phyloP scores from a whole-genome alignment of 2,888 invertebrate species.

The Troilus luridus region DNA sequence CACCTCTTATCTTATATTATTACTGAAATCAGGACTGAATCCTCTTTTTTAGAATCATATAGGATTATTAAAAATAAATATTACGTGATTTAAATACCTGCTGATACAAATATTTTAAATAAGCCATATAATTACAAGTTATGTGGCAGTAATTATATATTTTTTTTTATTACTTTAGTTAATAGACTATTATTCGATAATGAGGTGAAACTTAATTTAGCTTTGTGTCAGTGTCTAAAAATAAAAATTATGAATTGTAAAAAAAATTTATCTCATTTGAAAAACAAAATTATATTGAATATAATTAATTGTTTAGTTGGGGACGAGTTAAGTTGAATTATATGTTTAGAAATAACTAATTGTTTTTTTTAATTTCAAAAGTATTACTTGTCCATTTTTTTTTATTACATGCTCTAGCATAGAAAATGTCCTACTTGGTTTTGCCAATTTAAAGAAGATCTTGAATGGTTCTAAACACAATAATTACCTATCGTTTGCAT shows the following conservation, averaged over 20 bases:
- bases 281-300: background rate
- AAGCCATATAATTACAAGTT: no score
- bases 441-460: background rate
- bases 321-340: background rate
- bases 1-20: background rate
- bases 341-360: background rate
- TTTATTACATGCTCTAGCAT: no score
- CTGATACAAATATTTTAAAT: no score
- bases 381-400: no score
- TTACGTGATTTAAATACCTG: no score
- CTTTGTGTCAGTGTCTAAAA: no score
- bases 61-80: background rate
- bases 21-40: constrained; percentile 8
- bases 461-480: background rate
- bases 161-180: background rate
- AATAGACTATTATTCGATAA: background rate
- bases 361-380: no score
- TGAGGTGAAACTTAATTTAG: background rate
- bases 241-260: background rate
- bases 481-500: background rate
- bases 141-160: no score
- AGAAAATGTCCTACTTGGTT: no score
- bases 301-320: background rate
- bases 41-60: background rate
- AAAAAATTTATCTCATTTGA: background rate